Evolutionary conservation across 2,888 invertebrate species (phyloP), one percentile per base, ranked within the genome.

Genomic region (Euplexia lucipara): DNA sequence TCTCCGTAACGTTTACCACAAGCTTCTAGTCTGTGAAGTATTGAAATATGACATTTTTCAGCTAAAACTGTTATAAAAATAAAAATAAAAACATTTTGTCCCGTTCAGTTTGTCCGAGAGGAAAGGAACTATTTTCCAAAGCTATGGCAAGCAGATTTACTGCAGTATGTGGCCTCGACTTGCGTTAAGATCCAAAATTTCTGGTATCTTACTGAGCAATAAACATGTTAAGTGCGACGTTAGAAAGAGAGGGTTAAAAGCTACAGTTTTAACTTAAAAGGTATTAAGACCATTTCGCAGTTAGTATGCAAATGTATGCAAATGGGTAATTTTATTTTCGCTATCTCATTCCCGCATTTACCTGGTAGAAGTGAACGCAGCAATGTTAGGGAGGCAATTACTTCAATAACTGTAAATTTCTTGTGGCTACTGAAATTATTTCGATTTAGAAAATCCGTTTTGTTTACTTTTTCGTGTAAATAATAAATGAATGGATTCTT

Each of bases 231-330:
- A 58, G 63, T 58, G 39, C 42, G 34, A 26, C 18, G 14, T 32
- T 59, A 61, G 32, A 53, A 54, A 54, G 45, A 60, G 41, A 51
- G 51, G 41, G 48, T 70, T 68, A 48, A 72, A 71, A 56, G 66
- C 58, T 72, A 56, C 64, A 57, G 45, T 59, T 64, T 66, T 63
- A 65, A 70, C 68, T 72, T 70, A 61, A 69, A 71, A 67, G 62
- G 73, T 59, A 69, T 74, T 69, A 70, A 56, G 16, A 41, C 45
- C 51, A 69, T 60, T 69, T 54, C 56, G 66, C 44, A 67, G 56
- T 61, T 52, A 49, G 30, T 49, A 81, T 82, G 82, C 65, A 81
- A 81, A 81, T 82, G 56, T 18, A 81, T 77, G 77, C 66, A 81
- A 81, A 82, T 73, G 18, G 51, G 32, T 39, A 48, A 65, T 75